Conservation (phyloP, 2,797 vertebrate species). For the Cyprinella venusta region DNA sequence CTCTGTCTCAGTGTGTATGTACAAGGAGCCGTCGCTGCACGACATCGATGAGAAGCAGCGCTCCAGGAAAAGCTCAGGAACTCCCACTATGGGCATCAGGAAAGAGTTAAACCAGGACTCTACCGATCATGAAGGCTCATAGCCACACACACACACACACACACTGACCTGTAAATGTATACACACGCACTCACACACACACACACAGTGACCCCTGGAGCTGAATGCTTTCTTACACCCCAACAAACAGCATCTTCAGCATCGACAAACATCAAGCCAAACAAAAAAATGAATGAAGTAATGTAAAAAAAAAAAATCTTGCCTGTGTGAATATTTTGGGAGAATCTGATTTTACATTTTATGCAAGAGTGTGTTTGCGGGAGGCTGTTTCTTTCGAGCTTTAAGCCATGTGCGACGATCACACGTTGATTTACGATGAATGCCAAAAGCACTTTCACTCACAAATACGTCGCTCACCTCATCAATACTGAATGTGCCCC, state of each 20-base stretch:
- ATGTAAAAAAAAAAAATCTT: slow-evolving; percentile 59
- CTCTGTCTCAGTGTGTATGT: slow-evolving; percentile 91
- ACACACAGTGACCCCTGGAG: slow-evolving; percentile 77
- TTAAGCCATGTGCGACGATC: slow-evolving; percentile 76
- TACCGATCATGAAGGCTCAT: slow-evolving; percentile 83
- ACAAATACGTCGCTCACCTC: slow-evolving; percentile 66
- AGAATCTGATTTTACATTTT: slow-evolving; percentile 85
- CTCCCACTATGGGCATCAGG: slow-evolving; percentile 90
- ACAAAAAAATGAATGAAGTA: slow-evolving; percentile 51
- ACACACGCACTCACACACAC: background rate
- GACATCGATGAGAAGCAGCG: slow-evolving; percentile 95
- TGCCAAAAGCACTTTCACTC: slow-evolving; percentile 70
- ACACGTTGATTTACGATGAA: slow-evolving; percentile 67
- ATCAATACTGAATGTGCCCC: slow-evolving; percentile 40
- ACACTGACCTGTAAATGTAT: slow-evolving; percentile 42
- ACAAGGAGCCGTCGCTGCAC: slow-evolving; percentile 97
- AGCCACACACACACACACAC: slow-evolving; percentile 65
- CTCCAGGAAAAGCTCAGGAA: slow-evolving; percentile 90
- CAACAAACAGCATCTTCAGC: slow-evolving; percentile 70
- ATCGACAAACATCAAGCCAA: slow-evolving; percentile 70
- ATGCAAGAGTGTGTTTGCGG: slow-evolving; percentile 70
- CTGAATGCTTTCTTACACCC: slow-evolving; percentile 80
- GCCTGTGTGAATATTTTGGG: slow-evolving; percentile 71
- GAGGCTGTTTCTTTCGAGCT: slow-evolving; percentile 65
- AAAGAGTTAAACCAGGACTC: slow-evolving; percentile 89